These are phyloP conservation scores for Escarpia spicata DNA, from an alignment of 2,888 invertebrate genomes.

Conservation along the genomic window DNA sequence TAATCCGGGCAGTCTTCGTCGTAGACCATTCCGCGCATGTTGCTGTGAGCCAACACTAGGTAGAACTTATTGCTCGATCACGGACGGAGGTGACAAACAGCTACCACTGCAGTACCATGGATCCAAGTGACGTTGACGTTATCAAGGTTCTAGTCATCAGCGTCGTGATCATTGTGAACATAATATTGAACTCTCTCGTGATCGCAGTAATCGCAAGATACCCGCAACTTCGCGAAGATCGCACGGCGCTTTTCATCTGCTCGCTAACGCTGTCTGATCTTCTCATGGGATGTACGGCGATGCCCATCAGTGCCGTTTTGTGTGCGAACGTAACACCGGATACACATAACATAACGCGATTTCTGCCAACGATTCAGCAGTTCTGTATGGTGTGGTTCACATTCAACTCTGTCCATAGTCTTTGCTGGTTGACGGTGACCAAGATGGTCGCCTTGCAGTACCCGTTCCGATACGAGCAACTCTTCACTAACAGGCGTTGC, in stretches of 20 bases:
- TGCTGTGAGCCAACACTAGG: not conserved
- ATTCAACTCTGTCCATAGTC: not conserved
- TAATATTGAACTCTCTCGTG: not conserved
- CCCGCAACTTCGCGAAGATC: not conserved
- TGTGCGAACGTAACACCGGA: not conserved
- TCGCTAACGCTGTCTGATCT: not conserved
- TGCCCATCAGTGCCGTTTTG: not conserved
- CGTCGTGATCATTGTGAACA: not conserved
- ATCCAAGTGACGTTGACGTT: not conserved
- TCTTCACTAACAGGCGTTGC: not conserved
- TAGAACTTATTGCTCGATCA: not conserved
- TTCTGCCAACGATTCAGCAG: not conserved
- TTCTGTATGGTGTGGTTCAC: not conserved
- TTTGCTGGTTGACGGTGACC: not conserved
- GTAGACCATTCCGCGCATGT: not conserved
- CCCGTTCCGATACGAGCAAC: not conserved
- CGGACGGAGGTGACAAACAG: not conserved
- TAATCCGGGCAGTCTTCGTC: not conserved
- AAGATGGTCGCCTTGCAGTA: not conserved
- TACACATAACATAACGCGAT: not conserved
- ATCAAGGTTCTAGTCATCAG: not conserved
- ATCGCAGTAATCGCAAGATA: not conserved
- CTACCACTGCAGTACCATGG: not conserved
- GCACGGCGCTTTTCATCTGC: not conserved
- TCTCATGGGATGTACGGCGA: not conserved